Percentiles rank a stretch among this genome's conserved stretches.
These are phyloP conservation scores for Catagonus wagneri DNA, from an alignment of 2,113 vertebrate species.

Conservation along the genomic window DNA sequence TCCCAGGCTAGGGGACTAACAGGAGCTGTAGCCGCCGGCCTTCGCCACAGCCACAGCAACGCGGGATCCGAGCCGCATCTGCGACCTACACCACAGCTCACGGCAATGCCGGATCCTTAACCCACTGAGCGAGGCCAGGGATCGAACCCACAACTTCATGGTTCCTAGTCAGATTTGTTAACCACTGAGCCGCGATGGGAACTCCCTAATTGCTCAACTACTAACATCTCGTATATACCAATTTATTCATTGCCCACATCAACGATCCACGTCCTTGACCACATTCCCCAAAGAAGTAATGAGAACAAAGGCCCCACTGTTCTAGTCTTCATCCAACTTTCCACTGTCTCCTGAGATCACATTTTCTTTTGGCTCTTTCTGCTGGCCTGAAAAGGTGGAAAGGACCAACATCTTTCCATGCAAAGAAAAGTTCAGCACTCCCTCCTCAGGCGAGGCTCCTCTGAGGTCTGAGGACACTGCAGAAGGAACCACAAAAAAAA, in stretches of 20 bases:
- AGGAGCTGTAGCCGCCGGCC: no score
- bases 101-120: no score
- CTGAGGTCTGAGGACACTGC: conserved; percentile 54
- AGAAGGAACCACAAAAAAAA: conserved; percentile 67
- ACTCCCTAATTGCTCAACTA: no score
- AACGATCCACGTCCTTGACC: neutral
- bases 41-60: no score
- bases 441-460: conserved; percentile 25
- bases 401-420: conserved; percentile 62
- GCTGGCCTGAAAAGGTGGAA: conserved; percentile 46
- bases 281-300: neutral
- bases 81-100: no score
- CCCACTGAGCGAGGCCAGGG: no score
- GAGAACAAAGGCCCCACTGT: neutral
- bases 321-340: neutral
- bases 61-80: no score
- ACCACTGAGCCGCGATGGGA: no score
- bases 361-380: conserved; percentile 29
- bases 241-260: neutral
- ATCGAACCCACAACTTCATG: no score
- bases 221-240: neutral
- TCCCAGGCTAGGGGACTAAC: no score
- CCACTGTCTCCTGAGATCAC: neutral
- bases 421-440: conserved; percentile 40
- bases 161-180: no score